Base-by-base conservation (phyloP, 2,797 vertebrate genomes). In the Pelobates cultripes region DNA sequence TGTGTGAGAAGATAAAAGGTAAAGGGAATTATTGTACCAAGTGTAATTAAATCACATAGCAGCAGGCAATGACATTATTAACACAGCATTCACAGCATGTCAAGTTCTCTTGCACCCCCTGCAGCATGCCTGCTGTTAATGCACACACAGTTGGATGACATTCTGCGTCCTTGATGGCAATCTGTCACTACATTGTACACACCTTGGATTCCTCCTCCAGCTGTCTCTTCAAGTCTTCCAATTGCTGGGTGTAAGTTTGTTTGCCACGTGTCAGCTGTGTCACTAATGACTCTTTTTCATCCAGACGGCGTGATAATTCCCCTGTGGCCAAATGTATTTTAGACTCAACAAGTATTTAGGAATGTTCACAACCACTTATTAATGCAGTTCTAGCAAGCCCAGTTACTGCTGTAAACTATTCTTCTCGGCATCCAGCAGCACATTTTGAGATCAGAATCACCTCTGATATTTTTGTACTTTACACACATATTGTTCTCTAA, bases 171-270 rank as follows among this genome's bases (percentile, higher is more conserved):
- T n/a, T 42, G 44, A 42, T 75, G 10, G 10, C 41, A n/a, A 12
- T 17, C 6, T 55, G 3, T 2, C 8, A 14, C 1, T 53, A 3
- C 63, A 17, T 2, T 13, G 60, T 15, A 13, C 28, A 47, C 7
- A 94, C 96, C 92, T 96, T 96, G 17, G 87, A 86, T 78, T 96
- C 95, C 57, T 96, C 96, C 15, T 96, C 96, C 60, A 96, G 89
- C 79, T 97, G 96, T 88, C 96, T 92, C 83, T 95, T 96, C 0
- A 96, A 86, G 70, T 97, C 95, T 81, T 97, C 96, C 86, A 95
- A 43, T 75, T 96, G 95, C 84, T 96, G 96, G 9, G 91, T 95
- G 77, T 95, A 95, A 0, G 95, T 94, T 87, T 90, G 87, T 82
- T 96, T 96, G 42, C 94, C 94, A 85, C 96, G 91, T 0, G 94